These are phyloP conservation scores for Ectemnius lituratus DNA, from an alignment of 2,888 invertebrate genomes.

Conservation along the genomic window DNA sequence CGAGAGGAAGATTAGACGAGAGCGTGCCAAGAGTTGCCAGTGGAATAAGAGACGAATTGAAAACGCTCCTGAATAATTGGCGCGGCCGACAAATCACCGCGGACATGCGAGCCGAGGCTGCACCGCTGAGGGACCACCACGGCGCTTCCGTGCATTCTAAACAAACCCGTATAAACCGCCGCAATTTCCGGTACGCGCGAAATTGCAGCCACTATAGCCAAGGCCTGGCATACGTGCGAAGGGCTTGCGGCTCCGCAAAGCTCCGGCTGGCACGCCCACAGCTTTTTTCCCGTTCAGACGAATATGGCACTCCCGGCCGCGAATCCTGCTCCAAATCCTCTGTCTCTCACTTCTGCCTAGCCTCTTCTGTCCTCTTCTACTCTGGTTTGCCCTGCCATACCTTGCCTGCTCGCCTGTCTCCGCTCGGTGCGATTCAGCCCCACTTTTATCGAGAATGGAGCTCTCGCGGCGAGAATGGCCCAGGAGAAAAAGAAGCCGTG, in stretches of 20 bases:
- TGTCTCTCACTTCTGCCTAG: constrained; percentile 8
- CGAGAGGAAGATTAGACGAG: no score
- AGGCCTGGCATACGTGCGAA: constrained; percentile 23
- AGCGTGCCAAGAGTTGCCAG: constrained; percentile 8
- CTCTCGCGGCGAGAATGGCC: background rate
- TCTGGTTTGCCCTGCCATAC: background rate
- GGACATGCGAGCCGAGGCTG: constrained; percentile 43
- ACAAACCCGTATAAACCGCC: constrained; percentile 57
- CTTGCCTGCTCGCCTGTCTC: background rate
- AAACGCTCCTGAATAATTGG: constrained; percentile 42
- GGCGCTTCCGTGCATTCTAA: constrained; percentile 46
- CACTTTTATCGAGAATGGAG: constrained; percentile 39
- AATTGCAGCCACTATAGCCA: constrained; percentile 44
- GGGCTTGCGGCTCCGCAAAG: constrained; percentile 26
- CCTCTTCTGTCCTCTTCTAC: background rate
- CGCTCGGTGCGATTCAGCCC: no score
- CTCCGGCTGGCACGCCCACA: background rate
- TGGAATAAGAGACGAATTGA: constrained; percentile 35
- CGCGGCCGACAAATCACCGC: constrained; percentile 43
- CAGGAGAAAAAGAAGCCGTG: background rate
- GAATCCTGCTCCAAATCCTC: constrained; percentile 33
- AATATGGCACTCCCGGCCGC: background rate
- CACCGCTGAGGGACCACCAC: constrained; percentile 4
- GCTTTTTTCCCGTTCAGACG: constrained; percentile 20
- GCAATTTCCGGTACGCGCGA: constrained; percentile 56